Conservation (phyloP, 2,888 invertebrate species). For the Muscina levida region DNA sequence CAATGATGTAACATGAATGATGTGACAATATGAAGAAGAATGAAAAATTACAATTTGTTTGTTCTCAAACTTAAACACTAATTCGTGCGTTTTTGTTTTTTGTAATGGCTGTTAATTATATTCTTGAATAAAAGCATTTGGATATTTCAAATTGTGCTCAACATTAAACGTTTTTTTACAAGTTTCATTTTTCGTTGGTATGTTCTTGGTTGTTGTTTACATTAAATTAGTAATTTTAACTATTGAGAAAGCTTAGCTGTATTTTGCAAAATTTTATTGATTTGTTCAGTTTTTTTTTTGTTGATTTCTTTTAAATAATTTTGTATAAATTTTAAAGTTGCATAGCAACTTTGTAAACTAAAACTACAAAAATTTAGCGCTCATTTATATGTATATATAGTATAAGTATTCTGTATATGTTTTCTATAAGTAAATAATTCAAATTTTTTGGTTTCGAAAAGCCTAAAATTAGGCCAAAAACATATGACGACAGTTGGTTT, state of each 20-base stretch:
- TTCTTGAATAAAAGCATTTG: slow-evolving; percentile 47
- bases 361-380: slow-evolving; percentile 52
- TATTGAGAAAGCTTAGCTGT: slow-evolving; percentile 18
- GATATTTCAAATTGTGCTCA: slow-evolving; percentile 57
- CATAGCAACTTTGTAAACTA: slow-evolving; percentile 64
- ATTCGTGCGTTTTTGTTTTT: slow-evolving; percentile 67
- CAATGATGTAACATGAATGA: slow-evolving; percentile 4
- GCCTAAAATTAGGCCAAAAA: slow-evolving; percentile 39
- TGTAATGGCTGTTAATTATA: slow-evolving; percentile 45
- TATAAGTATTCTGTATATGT: neutral
- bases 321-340: slow-evolving; percentile 62
- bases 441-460: slow-evolving; percentile 44
- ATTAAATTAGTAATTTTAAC: slow-evolving; percentile 26
- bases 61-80: slow-evolving; percentile 48
- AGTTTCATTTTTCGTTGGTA: slow-evolving; percentile 66
- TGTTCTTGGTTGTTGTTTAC: slow-evolving; percentile 46
- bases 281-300: too few relatives aligned
- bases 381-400: slow-evolving; percentile 43
- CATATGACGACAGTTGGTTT: neutral
- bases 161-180: slow-evolving; percentile 32
- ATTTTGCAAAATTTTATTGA: slow-evolving; percentile 24
- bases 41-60: slow-evolving; percentile 14
- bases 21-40: slow-evolving; percentile 4
- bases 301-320: slow-evolving; percentile 39
- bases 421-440: neutral